Percentiles rank a stretch among this genome's conserved stretches.
Evolutionary conservation across 2,797 vertebrate species (phyloP).

Genomic region (Galagoides demidoff): DNA sequence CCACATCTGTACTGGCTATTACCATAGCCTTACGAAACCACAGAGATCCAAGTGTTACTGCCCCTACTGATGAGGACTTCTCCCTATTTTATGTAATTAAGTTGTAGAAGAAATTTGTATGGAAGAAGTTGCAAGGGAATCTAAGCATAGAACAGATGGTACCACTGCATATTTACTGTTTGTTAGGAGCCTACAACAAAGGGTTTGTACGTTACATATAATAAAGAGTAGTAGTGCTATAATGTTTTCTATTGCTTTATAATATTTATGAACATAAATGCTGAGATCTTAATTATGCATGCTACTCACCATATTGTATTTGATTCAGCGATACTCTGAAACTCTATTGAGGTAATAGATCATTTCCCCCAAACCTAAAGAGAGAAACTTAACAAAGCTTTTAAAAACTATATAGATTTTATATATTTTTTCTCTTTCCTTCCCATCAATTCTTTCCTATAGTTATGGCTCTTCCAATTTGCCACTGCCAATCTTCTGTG

Average conservation of each 20-base stretch:
- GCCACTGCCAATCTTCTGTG: neutral
- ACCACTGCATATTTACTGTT: neutral
- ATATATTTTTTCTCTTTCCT: neutral
- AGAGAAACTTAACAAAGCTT: neutral
- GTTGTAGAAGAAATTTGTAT: neutral
- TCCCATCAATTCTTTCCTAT: neutral
- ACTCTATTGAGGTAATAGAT: neutral
- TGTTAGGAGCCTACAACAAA: neutral
- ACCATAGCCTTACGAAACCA: neutral
- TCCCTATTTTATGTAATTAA: neutral
- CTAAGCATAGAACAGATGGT: neutral
- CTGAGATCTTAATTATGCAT: neutral
- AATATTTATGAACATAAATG: neutral
- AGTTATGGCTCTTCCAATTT: neutral
- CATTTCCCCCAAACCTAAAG: neutral
- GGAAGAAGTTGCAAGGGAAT: neutral
- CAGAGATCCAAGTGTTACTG: neutral
- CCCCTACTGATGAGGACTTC: neutral
- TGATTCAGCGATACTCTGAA: neutral
- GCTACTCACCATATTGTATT: neutral
- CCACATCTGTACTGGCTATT: neutral
- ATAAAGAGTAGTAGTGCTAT: neutral
- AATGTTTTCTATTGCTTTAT: neutral
- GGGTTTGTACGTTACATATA: neutral
- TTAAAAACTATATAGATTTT: constrained; percentile 1